Conservation (phyloP, 2,888 invertebrate species). For the Psylliodes chrysocephalus region DNA sequence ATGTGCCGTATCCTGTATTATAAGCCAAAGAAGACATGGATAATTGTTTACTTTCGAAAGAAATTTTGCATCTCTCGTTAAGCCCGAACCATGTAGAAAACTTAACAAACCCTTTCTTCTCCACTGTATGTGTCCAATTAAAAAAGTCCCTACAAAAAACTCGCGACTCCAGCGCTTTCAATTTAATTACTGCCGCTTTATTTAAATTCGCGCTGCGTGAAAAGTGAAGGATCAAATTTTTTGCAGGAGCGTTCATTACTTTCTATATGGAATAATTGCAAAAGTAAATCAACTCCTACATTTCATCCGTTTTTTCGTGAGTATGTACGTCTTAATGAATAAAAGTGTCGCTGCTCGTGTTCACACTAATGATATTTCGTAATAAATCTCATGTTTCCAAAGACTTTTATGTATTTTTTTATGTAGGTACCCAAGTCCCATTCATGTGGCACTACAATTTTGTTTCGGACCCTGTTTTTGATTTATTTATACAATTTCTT, state of each 20-base stretch:
- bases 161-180: neutral
- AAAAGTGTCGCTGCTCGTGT: neutral
- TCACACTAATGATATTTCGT: neutral
- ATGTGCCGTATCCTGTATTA: too few relatives aligned
- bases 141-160: neutral
- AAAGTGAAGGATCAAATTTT: constrained; percentile 1
- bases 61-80: too few relatives aligned
- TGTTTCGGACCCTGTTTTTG: too few relatives aligned
- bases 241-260: constrained; percentile 6
- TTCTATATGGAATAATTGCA: neutral
- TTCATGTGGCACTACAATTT: too few relatives aligned
- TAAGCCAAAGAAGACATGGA: too few relatives aligned
- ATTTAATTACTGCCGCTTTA: constrained; percentile 14
- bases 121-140: neutral
- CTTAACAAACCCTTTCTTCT: neutral
- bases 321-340: constrained; percentile 2
- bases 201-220: neutral
- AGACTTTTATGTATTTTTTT: too few relatives aligned
- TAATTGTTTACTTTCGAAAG: too few relatives aligned
- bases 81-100: too few relatives aligned
- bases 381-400: neutral
- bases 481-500: too few relatives aligned
- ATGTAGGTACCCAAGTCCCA: too few relatives aligned
- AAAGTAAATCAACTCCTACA: constrained; percentile 1
- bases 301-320: neutral